These are phyloP conservation scores for Melipona bicolor DNA, from an alignment of 2,888 invertebrate genomes.

Conservation along the genomic window DNA sequence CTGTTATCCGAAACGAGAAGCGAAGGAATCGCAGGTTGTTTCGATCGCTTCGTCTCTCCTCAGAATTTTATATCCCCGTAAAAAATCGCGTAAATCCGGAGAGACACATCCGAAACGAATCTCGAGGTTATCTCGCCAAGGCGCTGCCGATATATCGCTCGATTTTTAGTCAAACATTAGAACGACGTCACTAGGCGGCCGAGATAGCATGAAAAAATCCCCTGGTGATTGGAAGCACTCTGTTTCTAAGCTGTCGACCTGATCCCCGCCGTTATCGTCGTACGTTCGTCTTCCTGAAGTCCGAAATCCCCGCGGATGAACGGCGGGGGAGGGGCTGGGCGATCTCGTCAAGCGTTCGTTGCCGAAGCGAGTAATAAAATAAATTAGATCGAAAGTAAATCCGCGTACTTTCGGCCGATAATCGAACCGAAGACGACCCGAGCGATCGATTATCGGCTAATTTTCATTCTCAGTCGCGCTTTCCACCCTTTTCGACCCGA, in stretches of 20 bases:
- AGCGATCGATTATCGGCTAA: slow-evolving; percentile 23
- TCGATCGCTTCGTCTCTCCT: too few species aligned
- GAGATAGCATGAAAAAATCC: slow-evolving; percentile 63
- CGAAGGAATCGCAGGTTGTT: too few species aligned
- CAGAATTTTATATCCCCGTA: slow-evolving; percentile 10
- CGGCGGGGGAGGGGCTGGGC: neutral
- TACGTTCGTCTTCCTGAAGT: slow-evolving; percentile 71
- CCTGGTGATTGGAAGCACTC: slow-evolving; percentile 68
- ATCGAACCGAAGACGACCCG: slow-evolving; percentile 21
- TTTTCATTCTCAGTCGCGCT: slow-evolving; percentile 27
- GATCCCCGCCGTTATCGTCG: slow-evolving; percentile 68
- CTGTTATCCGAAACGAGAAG: too few species aligned
- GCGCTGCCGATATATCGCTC: slow-evolving; percentile 22
- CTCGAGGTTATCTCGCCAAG: slow-evolving; percentile 33
- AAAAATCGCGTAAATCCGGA: slow-evolving; percentile 36
- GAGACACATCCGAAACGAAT: slow-evolving; percentile 4
- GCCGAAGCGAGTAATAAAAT: slow-evolving; percentile 53
- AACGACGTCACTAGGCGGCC: slow-evolving; percentile 22
- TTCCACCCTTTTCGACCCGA: neutral
- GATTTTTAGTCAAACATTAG: slow-evolving; percentile 52
- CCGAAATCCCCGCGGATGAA: slow-evolving; percentile 48
- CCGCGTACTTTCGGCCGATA: slow-evolving; percentile 46
- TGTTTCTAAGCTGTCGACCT: slow-evolving; percentile 69
- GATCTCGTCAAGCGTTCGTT: slow-evolving; percentile 49
- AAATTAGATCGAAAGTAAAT: slow-evolving; percentile 70